Evolutionary conservation across 2,113 vertebrate genomes (phyloP), one percentile per base, ranked within the genome.

Genomic region (Zosterops lateralis): DNA sequence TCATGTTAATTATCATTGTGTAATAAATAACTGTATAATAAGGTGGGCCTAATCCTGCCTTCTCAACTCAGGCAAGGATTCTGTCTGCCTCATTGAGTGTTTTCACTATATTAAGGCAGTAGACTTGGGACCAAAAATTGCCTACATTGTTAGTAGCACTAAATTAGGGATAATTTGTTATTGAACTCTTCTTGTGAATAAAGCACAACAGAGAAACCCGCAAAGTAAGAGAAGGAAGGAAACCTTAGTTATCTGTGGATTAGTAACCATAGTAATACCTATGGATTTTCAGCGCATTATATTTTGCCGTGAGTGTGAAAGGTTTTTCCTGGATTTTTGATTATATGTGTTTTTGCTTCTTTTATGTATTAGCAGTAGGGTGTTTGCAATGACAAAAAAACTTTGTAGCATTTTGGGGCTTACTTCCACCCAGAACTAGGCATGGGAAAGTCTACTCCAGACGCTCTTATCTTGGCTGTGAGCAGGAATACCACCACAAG

Each of bases 11-110:
- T 95, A 93, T 83, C 44, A 51, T 57, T 93, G 68, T 87, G 66
- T 75, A 90, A 95, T 95, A 96, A 97, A 94, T 79, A 90, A 92
- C 42, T 92, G 61, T 57, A 60, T 86, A 96, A 94, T 94, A 94
- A 94, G 32, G 29, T 3, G 31, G 84, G 57, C 50, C 56, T 76
- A 44, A 91, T 95, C 92, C 92, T 87, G 81, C 50, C 47, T 31
- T 70, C 62, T 40, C 48, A 79, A 53, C 31, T 71, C 60, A 67
- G 40, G 48, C 68, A 68, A 87, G 87, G 60, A 32, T 75, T 61
- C 84, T 57, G 29, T 44, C 86, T 81, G 47, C 56, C 71, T 92
- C 26, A 18, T 48, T 51, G 50, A 36, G 31, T 77, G 29, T 89
- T 93, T 89, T 95, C 45, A 61, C 40, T 84, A 25, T 73, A 32